Base-by-base conservation (phyloP, 2,113 vertebrate genomes). In the Chloroceryle aenea region DNA sequence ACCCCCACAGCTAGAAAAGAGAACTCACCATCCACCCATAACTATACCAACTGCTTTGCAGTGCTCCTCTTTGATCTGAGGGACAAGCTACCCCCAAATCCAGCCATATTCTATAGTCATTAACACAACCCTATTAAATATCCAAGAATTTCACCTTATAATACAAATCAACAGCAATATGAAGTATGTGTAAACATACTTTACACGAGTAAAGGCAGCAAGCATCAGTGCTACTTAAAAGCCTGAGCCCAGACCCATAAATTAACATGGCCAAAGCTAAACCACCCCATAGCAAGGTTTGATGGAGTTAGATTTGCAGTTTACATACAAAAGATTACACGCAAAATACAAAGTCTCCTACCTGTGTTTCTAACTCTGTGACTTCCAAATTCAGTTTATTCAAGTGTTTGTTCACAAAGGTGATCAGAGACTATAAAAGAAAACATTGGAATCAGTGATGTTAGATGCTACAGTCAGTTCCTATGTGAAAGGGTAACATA, bases 311-410 rank as follows among this genome's bases (percentile, higher is more conserved):
- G 30, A 64, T 53, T 14, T 48, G 9, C 36, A 47, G 38, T 38
- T 61, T 48, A 81, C n/a, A 80, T 3, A 58, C 19, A 22, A 48
- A 77, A 72, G 12, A 34, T 47, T 15, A 63, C 25, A 63, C 4
- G 25, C 12, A 79, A 77, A 56, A 40, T 36, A 42, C 16, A 52
- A 73, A 67, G 30, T 6, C 7, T 76, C 93, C 12, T 94, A 99
- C 99, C 98, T 99, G 99, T 16, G 98, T 98, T 96, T 99, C 99
- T 72, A 99, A 97, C 32, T 99, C 98, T 0, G 98, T 98, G 69
- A 99, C 99, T 93, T 99, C 99, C 97, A 99, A 81, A 86, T 99
- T 99, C 81, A 99, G 96, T 90, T 99, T 99, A 95, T 99, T 99
- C 53, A 99, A 96, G 82, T 99, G 99, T 74, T 99, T 99, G 97